phyloP scores from a whole-genome alignment of 2,888 invertebrate species.

The Neria commutata region DNA sequence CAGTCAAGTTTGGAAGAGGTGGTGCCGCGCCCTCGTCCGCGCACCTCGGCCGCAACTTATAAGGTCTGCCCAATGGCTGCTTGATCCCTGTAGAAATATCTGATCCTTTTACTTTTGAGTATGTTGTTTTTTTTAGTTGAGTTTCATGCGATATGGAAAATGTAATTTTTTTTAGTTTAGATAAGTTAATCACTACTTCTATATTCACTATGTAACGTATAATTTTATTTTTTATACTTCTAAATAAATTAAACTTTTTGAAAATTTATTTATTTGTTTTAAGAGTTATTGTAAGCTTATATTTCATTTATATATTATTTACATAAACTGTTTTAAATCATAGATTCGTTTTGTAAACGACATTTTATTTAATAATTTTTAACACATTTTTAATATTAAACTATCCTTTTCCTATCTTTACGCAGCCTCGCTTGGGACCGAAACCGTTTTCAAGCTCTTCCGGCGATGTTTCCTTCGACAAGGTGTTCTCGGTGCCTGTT shows the following conservation, averaged over 20 bases:
- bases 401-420: slow-evolving; percentile 41
- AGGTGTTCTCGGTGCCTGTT: slow-evolving; percentile 80
- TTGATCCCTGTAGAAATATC: no score
- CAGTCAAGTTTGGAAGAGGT: slow-evolving; percentile 56
- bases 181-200: slow-evolving; percentile 7
- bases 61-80: slow-evolving; percentile 69
- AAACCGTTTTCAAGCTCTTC: slow-evolving; percentile 84
- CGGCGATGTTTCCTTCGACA: slow-evolving; percentile 79
- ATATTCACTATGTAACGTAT: no score
- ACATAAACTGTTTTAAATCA: background rate
- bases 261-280: background rate
- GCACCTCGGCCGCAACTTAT: slow-evolving; percentile 75
- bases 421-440: slow-evolving; percentile 82
- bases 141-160: no score
- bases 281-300: background rate
- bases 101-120: background rate
- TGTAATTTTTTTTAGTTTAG: background rate
- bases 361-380: slow-evolving; percentile 11
- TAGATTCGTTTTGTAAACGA: background rate
- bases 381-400: background rate
- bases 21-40: slow-evolving; percentile 67
- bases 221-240: slow-evolving; percentile 8
- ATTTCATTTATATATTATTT: background rate
- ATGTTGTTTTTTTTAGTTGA: slow-evolving; percentile 19
- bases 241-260: slow-evolving; percentile 4